Evolutionary conservation across 2,113 vertebrate genomes (phyloP).

Genomic region (Lophochroa leadbeateri): DNA sequence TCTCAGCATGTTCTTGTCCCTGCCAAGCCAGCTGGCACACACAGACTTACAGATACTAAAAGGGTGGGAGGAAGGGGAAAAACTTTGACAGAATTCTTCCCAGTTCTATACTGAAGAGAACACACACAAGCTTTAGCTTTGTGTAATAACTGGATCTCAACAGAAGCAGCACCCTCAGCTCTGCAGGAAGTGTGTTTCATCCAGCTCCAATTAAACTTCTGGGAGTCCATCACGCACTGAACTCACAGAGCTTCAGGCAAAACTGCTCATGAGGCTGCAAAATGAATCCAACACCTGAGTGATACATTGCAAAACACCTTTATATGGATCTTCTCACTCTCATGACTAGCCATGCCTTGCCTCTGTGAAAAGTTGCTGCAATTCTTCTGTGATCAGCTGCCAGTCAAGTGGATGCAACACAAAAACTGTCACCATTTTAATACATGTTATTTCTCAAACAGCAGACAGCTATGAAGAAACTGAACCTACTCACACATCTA

Average conservation of each 20-base stretch:
- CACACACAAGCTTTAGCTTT: neutral
- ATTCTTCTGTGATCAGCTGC: neutral
- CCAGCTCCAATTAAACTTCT: neutral
- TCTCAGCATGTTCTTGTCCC: neutral
- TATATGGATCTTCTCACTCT: neutral
- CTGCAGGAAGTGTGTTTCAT: neutral
- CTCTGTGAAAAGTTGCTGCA: neutral
- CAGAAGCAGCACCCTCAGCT: neutral
- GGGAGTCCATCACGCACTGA: neutral
- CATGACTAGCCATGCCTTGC: neutral
- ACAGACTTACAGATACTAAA: neutral
- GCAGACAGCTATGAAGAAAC: neutral
- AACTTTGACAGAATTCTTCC: neutral
- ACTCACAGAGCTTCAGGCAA: neutral
- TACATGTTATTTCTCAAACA: neutral
- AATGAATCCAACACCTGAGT: neutral
- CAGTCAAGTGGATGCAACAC: neutral
- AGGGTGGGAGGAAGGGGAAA: neutral
- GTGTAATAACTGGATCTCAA: neutral
- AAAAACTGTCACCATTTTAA: neutral
- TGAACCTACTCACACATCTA: neutral
- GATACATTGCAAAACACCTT: neutral
- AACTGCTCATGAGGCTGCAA: neutral
- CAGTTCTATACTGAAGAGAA: neutral
- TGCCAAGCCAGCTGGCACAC: neutral